Conservation (phyloP, 2,888 invertebrate genomes). For the Physocephala rufipes region DNA sequence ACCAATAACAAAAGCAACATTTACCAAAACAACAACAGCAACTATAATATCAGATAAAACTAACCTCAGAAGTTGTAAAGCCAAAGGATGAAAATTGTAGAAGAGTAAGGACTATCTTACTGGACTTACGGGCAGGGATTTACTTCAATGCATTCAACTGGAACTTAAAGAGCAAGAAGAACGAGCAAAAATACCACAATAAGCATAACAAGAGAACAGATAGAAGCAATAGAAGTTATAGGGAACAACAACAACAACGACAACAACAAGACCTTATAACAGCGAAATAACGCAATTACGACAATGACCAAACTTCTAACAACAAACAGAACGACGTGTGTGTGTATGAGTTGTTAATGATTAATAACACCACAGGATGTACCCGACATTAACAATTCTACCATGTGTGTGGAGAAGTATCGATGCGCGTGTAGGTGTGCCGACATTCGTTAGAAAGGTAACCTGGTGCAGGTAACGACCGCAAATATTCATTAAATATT, state of each 20-base stretch:
- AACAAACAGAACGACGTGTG: background rate
- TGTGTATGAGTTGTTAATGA: slow-evolving; percentile 44
- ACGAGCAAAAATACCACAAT: slow-evolving; percentile 16
- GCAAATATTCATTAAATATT: too few species aligned
- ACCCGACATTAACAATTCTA: background rate
- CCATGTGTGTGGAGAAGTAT: background rate
- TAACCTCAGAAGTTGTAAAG: background rate
- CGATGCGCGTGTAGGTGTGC: background rate
- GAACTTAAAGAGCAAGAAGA: background rate
- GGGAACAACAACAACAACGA: slow-evolving; percentile 2
- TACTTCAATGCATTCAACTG: background rate
- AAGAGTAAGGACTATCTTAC: too few species aligned
- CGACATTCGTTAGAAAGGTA: background rate
- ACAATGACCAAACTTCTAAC: background rate
- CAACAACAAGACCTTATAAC: background rate
- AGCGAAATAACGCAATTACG: background rate
- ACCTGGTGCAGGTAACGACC: background rate
- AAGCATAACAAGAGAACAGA: slow-evolving; percentile 12
- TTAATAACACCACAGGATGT: slow-evolving; percentile 42
- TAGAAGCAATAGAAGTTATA: slow-evolving; percentile 8
- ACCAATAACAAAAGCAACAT: too few species aligned
- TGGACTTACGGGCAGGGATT: background rate
- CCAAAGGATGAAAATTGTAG: too few species aligned
- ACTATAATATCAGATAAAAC: background rate
- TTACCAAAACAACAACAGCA: too few species aligned